phyloP scores from a whole-genome alignment of 2,888 invertebrate genomes.

The Coleophora deauratella region DNA sequence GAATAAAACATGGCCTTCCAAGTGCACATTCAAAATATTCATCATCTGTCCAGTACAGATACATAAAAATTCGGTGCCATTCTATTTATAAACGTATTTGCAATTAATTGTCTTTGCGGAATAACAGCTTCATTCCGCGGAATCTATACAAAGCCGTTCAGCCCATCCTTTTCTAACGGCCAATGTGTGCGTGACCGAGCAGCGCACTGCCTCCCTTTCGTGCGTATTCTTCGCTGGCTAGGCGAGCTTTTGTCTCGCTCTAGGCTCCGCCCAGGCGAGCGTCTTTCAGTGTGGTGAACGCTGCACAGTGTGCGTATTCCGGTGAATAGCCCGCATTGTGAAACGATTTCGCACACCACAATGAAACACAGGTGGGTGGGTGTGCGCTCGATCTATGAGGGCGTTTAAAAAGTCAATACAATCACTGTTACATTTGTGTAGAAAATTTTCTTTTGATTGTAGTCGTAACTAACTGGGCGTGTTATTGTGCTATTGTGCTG shows the following conservation, averaged over 20 bases:
- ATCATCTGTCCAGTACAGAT: conserved; percentile 10
- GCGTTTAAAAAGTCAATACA: conserved; percentile 74
- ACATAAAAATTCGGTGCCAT: conserved; percentile 24
- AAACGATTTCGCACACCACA: conserved; percentile 63
- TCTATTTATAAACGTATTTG: conserved; percentile 41
- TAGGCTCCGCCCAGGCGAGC: conserved; percentile 63
- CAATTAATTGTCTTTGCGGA: conserved; percentile 69
- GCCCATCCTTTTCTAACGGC: conserved; percentile 66
- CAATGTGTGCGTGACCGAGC: conserved; percentile 55
- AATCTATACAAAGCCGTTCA: conserved; percentile 68
- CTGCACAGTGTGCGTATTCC: conserved; percentile 51
- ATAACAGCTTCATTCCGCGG: conserved; percentile 61
- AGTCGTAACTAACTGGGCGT: conserved; percentile 56
- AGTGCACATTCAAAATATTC: conserved; percentile 10
- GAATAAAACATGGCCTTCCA: conserved; percentile 32
- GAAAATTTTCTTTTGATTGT: conserved; percentile 67
- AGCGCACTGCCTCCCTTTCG: conserved; percentile 43
- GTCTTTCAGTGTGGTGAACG: conserved; percentile 42
- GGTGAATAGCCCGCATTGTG: conserved; percentile 61
- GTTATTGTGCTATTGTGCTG: conserved; percentile 44
- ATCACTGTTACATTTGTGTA: conserved; percentile 61
- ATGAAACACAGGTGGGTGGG: conserved; percentile 65
- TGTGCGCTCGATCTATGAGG: conserved; percentile 63
- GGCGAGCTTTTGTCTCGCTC: conserved; percentile 56
- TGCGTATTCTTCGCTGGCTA: conserved; percentile 37